Evolutionary conservation across 2,113 vertebrate species (phyloP), one percentile per base, ranked within the genome.

Genomic region (Sardina pilchardus): DNA sequence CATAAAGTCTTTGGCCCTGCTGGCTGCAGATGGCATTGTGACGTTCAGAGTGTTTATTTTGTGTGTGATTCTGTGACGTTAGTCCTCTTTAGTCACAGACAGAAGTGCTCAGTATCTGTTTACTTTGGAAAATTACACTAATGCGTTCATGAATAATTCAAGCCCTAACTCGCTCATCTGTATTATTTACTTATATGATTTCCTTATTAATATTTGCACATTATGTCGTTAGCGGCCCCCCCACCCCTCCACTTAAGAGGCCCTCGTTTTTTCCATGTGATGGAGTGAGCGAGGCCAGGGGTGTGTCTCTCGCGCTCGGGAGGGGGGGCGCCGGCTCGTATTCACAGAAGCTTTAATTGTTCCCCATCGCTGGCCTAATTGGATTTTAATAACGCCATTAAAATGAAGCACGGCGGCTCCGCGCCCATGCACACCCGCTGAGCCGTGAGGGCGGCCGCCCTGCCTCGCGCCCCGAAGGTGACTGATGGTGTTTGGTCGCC

Each of bases 341-440:
- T 86, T 86, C 90, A 84, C 89, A 19, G 89, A 91, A 14, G 89
- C 86, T 84, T 90, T 86, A 93, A 91, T 90, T 89, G 90, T 85
- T 88, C 43, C 85, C 86, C 85, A 88, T 91, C 85, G 89, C 89
- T 91, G 85, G 86, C 88, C 90, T 95, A 94, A 95, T 95, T 91
- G 90, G 90, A 94, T 95, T 94, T 94, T 96, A 95, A 95, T 94
- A 92, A 90, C 85, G 80, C 92, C 89, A 93, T 95, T 95, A 91
- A 92, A 93, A 88, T 89, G 92, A 87, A 89, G 88, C 43, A 83
- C 80, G 90, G 80, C 80, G 91, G 82, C 63, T 87, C 90, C 91
- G 90, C 75, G 56, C 59, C 75, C 56, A 4, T 44, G 53, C 50
- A 83, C 47, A 48, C 84, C 71, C 71, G 34, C 34, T 1, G 71